phyloP scores from a whole-genome alignment of 2,797 vertebrate species.

The Lerista edwardsae region DNA sequence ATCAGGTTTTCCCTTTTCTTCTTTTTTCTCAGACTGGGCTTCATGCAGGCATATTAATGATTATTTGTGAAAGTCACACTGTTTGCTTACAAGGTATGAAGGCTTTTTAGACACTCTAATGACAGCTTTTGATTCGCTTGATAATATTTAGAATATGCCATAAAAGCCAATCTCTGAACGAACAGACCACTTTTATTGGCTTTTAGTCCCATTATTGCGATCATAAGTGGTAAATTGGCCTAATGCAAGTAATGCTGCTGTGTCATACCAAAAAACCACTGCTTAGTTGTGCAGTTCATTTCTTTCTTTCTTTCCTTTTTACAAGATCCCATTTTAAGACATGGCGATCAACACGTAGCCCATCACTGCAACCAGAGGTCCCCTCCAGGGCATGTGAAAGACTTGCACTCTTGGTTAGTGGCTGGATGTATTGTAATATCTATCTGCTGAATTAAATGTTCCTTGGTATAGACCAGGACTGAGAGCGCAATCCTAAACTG shows the following conservation, averaged over 20 bases:
- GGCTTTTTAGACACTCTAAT: slow-evolving; percentile 75
- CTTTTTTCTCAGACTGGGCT: slow-evolving; percentile 58
- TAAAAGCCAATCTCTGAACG: slow-evolving; percentile 79
- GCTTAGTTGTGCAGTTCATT: slow-evolving; percentile 73
- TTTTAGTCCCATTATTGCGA: slow-evolving; percentile 82
- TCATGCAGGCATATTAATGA: slow-evolving; percentile 77
- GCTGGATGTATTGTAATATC: neutral
- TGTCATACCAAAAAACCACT: slow-evolving; percentile 73
- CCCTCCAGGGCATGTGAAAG: neutral
- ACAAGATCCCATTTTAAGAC: slow-evolving; percentile 51
- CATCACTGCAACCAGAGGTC: slow-evolving; percentile 32
- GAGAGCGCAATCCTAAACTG: no score
- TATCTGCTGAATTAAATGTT: neutral
- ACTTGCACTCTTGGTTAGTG: slow-evolving; percentile 8
- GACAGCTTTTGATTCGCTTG: slow-evolving; percentile 76
- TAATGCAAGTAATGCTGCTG: slow-evolving; percentile 80
- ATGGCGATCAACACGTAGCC: slow-evolving; percentile 30
- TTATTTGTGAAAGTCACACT: slow-evolving; percentile 83
- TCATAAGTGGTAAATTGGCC: slow-evolving; percentile 81
- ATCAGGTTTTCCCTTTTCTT: slow-evolving; percentile 67
- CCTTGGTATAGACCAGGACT: neutral
- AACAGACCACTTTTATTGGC: slow-evolving; percentile 80
- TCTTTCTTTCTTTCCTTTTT: slow-evolving; percentile 52
- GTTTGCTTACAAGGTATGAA: slow-evolving; percentile 81
- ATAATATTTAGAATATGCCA: slow-evolving; percentile 82